phyloP scores from a whole-genome alignment of 2,797 vertebrate species.

The Danio albolineatus region DNA sequence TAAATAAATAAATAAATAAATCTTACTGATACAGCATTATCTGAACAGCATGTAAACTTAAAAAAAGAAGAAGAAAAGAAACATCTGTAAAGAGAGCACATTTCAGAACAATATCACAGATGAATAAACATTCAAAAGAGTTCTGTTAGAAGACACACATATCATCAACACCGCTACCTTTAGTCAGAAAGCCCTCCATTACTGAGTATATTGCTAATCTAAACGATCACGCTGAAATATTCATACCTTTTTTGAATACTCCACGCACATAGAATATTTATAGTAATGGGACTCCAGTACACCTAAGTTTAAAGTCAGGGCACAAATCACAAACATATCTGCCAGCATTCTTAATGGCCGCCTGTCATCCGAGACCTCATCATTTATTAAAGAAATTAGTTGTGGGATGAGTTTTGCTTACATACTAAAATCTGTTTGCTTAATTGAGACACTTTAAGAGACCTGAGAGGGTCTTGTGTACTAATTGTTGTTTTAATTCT shows the following conservation, averaged over 20 bases:
- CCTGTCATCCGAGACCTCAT: not conserved
- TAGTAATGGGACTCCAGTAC: constrained; percentile 6
- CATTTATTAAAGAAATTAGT: constrained; percentile 14
- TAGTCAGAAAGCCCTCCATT: too few relatives aligned
- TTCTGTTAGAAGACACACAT: not conserved
- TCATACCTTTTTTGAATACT: constrained; percentile 35
- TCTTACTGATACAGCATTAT: too few relatives aligned
- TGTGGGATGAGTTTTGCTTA: not conserved
- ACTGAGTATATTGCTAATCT: constrained; percentile 12
- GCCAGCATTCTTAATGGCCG: not conserved
- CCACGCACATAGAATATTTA: constrained; percentile 29
- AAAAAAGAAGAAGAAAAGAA: not conserved
- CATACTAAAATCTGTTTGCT: not conserved
- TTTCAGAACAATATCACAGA: constrained; percentile 1
- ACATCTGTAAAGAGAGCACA: not conserved
- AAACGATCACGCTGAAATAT: constrained; percentile 63
- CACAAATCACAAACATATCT: not conserved
- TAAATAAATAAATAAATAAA: too few relatives aligned
- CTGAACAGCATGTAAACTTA: not conserved
- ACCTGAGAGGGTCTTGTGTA: not conserved
- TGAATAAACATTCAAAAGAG: not conserved
- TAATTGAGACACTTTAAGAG: not conserved
- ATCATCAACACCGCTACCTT: not conserved
- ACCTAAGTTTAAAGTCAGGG: constrained; percentile 10
- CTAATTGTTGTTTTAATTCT: constrained; percentile 18